phyloP scores from a whole-genome alignment of 2,888 invertebrate species.

The Argyresthia albistria region DNA sequence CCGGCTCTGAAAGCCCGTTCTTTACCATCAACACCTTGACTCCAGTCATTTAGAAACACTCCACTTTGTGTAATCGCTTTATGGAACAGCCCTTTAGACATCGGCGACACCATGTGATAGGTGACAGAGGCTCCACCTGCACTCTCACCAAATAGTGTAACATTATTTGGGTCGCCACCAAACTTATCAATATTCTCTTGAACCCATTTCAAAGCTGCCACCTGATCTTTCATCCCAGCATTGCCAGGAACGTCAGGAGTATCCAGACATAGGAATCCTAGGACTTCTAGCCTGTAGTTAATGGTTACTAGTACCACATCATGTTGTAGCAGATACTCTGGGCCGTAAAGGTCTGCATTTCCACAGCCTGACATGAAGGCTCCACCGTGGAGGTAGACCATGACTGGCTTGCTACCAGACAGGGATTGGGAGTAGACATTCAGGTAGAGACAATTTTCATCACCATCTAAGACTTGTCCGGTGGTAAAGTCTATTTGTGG shows the following conservation, averaged over 20 bases:
- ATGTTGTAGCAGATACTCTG: constrained; percentile 42
- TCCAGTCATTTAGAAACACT: constrained; percentile 34
- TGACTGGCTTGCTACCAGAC: constrained; percentile 32
- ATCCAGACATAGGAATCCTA: constrained; percentile 37
- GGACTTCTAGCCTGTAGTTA: constrained; percentile 44
- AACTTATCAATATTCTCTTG: constrained; percentile 37
- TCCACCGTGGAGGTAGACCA: constrained; percentile 57
- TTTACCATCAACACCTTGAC: constrained; percentile 1
- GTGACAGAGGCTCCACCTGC: constrained; percentile 46
- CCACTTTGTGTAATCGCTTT: constrained; percentile 52
- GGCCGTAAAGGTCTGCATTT: constrained; percentile 34
- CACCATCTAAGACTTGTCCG: constrained; percentile 23
- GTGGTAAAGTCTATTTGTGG: constrained; percentile 36
- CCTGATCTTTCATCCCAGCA: constrained; percentile 50
- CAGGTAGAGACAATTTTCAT: constrained; percentile 42
- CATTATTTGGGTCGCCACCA: constrained; percentile 40
- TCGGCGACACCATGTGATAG: constrained; percentile 45
- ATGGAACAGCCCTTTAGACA: constrained; percentile 47
- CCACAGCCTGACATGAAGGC: constrained; percentile 44
- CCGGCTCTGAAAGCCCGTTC: constrained; percentile 36
- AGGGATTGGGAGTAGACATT: constrained; percentile 38
- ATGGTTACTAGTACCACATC: constrained; percentile 50
- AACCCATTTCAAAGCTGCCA: constrained; percentile 37
- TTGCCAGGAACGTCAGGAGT: constrained; percentile 44
- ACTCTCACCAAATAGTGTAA: constrained; percentile 54